Evolutionary conservation across 1,140 invertebrate genomes (phyloP), one percentile per base, ranked within the genome.

Genomic region (Spodoptera litura): DNA sequence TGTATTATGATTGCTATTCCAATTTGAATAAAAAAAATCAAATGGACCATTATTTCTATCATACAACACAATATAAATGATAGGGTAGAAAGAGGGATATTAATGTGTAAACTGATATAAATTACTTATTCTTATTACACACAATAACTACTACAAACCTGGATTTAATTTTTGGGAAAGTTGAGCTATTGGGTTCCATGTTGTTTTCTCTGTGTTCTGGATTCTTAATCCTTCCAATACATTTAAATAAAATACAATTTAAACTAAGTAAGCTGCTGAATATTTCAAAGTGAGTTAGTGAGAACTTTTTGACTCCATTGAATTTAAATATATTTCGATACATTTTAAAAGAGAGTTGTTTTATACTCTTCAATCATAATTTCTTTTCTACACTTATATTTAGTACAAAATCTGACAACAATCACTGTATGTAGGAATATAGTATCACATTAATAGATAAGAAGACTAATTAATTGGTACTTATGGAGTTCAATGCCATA

Each of bases 161-260:
- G 86, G 80, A 25, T 85, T 74, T 68, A 89, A 89, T 83, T 87
- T 85, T 78, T 91, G 83, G 53, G 90, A 88, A 81, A 93, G 83
- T 73, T 93, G 88, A 81, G 84, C 82, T 81, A 93, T 78, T 78
- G 88, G 88, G 82, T 90, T 91, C 90, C 89, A 92, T 81, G 87
- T 74, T 80, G 86, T 73, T 79, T 78, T 81, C 64, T 85, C 85
- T 81, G 85, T 84, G 61, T 75, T 80, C 84, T 89, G 84, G 76
- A 78, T 82, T 87, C 83, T 90, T 85, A 89, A 76, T 79, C 82
- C 89, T 92, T 85, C 51, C 51, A 82, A 79, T 70, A 71, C 49
- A 75, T 76, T 76, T 52, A 76, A 76, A 52, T 61, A 61, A 64
- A 64, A 76, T 68, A 52, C 9, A 44, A 25, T 35, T n/a, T 13